phyloP scores from a whole-genome alignment of 2,888 invertebrate genomes.

The Falcaria lacertinaria region DNA sequence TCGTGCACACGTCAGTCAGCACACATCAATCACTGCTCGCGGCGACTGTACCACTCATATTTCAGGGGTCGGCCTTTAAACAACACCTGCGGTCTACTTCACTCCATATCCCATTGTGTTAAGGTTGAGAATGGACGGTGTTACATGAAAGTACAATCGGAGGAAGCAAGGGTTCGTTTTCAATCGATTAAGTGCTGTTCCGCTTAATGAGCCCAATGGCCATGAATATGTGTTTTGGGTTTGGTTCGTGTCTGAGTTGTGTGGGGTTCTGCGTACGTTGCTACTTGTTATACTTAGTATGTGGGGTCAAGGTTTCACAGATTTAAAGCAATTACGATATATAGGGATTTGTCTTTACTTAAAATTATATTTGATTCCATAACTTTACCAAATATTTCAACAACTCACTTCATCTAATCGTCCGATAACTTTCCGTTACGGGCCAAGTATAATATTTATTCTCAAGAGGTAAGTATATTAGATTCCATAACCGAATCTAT shows the following conservation, averaged over 20 bases:
- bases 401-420: too few species aligned
- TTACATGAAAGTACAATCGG: constrained; percentile 15
- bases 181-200: constrained; percentile 65
- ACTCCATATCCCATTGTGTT: constrained; percentile 27
- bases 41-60: constrained; percentile 71
- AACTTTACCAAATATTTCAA: too few species aligned
- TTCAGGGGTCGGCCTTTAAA: constrained; percentile 49
- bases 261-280: too few species aligned
- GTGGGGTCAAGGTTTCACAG: not conserved
- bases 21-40: constrained; percentile 73
- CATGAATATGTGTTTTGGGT: constrained; percentile 6
- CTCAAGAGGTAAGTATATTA: too few species aligned
- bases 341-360: too few species aligned
- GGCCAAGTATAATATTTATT: too few species aligned
- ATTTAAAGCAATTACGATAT: too few species aligned
- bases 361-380: too few species aligned
- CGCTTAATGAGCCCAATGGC: constrained; percentile 32
- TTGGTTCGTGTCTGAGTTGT: constrained; percentile 3
- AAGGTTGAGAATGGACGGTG: constrained; percentile 30
- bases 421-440: too few species aligned
- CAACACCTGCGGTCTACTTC: constrained; percentile 11
- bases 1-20: constrained; percentile 71
- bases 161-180: constrained; percentile 41
- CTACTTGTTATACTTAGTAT: too few species aligned
- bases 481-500: too few species aligned